Percentiles rank a stretch among this genome's conserved stretches.
phyloP scores from a whole-genome alignment of 2,113 vertebrate genomes.

The Synodontis membranacea region DNA sequence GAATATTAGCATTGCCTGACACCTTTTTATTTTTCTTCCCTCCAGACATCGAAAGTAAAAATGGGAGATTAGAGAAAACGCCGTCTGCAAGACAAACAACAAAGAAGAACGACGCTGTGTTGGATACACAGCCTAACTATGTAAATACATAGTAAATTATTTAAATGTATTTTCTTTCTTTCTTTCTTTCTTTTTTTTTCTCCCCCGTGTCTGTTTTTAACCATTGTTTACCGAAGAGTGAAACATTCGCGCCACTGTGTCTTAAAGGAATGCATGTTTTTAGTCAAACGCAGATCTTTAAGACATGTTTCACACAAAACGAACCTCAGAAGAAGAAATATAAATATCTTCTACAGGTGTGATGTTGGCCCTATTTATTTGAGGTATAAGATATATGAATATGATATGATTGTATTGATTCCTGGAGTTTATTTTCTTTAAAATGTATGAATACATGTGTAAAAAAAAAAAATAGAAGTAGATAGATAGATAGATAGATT shows the following conservation, averaged over 20 bases:
- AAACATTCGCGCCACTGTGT: constrained; percentile 50
- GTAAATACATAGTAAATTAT: constrained; percentile 83
- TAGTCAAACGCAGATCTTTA: constrained; percentile 36
- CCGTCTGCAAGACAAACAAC: constrained; percentile 32
- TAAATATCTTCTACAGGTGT: neutral
- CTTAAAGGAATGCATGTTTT: constrained; percentile 42
- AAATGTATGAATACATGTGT: constrained; percentile 1
- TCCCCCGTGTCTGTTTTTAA: constrained; percentile 67
- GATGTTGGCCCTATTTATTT: neutral
- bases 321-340: neutral
- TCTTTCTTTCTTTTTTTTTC: neutral
- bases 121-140: constrained; percentile 64
- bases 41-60: constrained; percentile 98
- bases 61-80: constrained; percentile 86
- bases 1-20: neutral
- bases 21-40: constrained; percentile 48
- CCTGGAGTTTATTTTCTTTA: neutral
- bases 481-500: neutral
- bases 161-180: constrained; percentile 74
- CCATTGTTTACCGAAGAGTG: constrained; percentile 66
- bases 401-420: neutral
- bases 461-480: neutral
- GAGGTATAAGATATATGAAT: neutral
- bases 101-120: constrained; percentile 58
- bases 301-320: neutral